Evolutionary conservation across 2,113 vertebrate species (phyloP), one percentile per base, ranked within the genome.

Genomic region (Chrysemys picta): DNA sequence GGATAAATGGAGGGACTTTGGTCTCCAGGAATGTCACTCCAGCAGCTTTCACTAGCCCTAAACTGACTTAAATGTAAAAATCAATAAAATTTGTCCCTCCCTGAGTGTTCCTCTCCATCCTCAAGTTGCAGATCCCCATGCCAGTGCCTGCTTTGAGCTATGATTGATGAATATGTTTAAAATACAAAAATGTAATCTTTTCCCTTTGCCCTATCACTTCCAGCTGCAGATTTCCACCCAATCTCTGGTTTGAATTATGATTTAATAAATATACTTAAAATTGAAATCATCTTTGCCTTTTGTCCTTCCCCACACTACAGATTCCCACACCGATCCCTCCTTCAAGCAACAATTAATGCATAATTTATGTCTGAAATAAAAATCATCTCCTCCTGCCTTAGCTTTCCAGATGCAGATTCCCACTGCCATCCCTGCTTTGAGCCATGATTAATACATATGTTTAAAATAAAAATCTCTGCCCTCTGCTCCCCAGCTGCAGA

Each of bases 211-310:
- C 92, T 97, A 96, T 95, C 89, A 95, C 59, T 97, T 97, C 97
- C 97, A 98, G 96, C 89, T 98, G 97, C 87, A 88, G 94, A 94
- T 94, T 96, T 94, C 95, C 96, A 97, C 93, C 52, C 90, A 90
- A 87, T 79, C 92, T 80, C 97, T 97, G 97, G 93, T 98, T 97
- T 90, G 95, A 97, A 96, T 98, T 98, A 97, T 56, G 80, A 91
- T 97, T 98, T 96, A 98, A 98, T 98, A 98, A 98, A 98, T 97
- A 97, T 13, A 85, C 86, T 97, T 97, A 79, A 95, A 97, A 97
- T 97, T 97, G 97, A 97, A 98, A 96, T 97, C 87, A 94, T 98
- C 96, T 97, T 97, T 96, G 78, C 81, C 90, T 97, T 97, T 94
- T 87, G 94, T 95, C 92, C 78, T 97, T 22, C 80, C 35, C 69